phyloP scores from a whole-genome alignment of 2,113 vertebrate genomes.

The Spermophilus dauricus region DNA sequence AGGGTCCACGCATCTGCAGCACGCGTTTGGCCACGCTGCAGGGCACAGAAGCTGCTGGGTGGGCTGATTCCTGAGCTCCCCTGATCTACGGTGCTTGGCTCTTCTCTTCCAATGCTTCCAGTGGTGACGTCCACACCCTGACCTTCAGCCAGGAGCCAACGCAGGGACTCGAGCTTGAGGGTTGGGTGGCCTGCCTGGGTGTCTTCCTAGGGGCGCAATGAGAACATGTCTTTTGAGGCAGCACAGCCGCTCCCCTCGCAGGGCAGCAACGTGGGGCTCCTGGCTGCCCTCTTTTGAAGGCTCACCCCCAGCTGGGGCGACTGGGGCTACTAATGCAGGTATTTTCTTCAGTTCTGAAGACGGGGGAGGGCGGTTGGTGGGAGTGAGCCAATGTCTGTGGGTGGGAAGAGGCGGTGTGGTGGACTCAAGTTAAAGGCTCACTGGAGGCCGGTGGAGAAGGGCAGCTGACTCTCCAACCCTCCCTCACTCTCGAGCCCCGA shows the following conservation, averaged over 20 bases:
- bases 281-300: neutral
- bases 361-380: rapidly evolving
- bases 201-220: neutral
- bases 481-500: neutral
- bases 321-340: rapidly evolving
- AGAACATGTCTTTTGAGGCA: neutral
- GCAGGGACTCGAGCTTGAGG: neutral
- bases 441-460: neutral
- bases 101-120: too few species aligned
- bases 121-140: rapidly evolving
- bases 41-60: rapidly evolving
- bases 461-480: neutral
- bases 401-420: too few species aligned
- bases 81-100: rapidly evolving
- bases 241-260: rapidly evolving
- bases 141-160: rapidly evolving
- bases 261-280: too few species aligned
- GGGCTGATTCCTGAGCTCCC: rapidly evolving
- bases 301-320: neutral
- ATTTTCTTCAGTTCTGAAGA: neutral
- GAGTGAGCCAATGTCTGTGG: too few species aligned
- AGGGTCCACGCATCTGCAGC: too few species aligned
- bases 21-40: neutral
- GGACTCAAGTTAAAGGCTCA: neutral
- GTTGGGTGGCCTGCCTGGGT: rapidly evolving